Base-by-base conservation (phyloP, 2,113 vertebrate species). In the Tachysurus vachellii region DNA sequence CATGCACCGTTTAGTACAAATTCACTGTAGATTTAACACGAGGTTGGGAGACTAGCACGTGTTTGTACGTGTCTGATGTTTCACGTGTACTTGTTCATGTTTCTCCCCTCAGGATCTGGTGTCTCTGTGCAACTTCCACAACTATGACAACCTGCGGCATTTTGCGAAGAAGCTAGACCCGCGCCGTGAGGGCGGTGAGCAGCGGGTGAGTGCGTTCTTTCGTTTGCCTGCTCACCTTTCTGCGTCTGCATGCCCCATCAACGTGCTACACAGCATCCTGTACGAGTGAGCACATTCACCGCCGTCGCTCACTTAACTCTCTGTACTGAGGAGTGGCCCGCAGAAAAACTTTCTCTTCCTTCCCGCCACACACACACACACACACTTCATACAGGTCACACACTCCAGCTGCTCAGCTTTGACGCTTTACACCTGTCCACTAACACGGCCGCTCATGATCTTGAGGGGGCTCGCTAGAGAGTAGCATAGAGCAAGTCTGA, bases 61-160 rank as follows among this genome's bases (percentile, higher is more conserved):
- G 50, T 75, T 42, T 59, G 11, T 13, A 28, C 12, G 64, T 14
- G 66, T 36, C 61, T n/a, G n/a, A 1, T 70, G 19, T 7, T 42
- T 71, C 31, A 21, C 1, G 3, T 10, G 17, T 64, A 56, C 57
- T 36, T 61, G 0, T 7, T 85, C 17, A 0, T 19, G 42, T 66
- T 86, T 83, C 89, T 44, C 26, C 6, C 84, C 94, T 28, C 92
- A 99, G 98, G 98, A 99, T 92, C 96, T 99, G 64, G 98, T 99
- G 90, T 97, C 97, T 87, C 92, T 97, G 88, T 99, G 97, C 93
- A 99, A 99, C 94, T 99, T 99, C 93, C 98, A 99, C 94, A 99
- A 99, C 94, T 99, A 99, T 76, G 98, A 99, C 94, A 99, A 99
- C 93, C 92, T 99, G 95, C 96, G 98, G 90, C 98, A 99, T 94